Percentiles rank a stretch among this genome's conserved stretches.
Conservation (phyloP, 2,797 vertebrate species). For the Scolopax bukidnonensis region DNA sequence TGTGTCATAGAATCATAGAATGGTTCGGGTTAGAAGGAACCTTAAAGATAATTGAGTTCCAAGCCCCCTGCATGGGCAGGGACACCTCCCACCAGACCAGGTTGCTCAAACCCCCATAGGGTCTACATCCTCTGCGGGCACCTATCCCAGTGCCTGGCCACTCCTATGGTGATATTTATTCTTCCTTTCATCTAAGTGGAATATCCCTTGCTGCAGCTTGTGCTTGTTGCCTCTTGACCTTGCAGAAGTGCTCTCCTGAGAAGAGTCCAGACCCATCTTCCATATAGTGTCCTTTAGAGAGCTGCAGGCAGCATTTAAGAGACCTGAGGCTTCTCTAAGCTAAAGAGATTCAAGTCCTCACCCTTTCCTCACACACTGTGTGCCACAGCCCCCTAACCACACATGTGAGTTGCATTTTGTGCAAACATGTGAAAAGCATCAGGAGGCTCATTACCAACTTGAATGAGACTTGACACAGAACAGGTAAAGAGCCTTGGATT, state of each 20-base stretch:
- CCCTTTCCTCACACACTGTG: neutral
- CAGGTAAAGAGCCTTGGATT: neutral
- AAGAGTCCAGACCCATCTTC: neutral
- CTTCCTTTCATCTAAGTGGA: neutral
- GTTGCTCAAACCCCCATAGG: too few species aligned
- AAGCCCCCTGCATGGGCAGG: too few species aligned
- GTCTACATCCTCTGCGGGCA: neutral
- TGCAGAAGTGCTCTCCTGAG: neutral
- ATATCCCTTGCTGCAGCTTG: neutral
- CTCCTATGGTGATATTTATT: slow-evolving; percentile 1
- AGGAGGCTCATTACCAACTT: neutral
- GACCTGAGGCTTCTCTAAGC: neutral
- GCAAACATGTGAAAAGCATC: neutral
- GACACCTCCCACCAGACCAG: too few species aligned
- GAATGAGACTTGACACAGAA: neutral
- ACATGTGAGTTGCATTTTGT: neutral
- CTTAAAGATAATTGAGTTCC: too few species aligned
- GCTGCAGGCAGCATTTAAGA: neutral
- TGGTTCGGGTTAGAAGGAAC: too few species aligned
- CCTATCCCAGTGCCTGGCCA: neutral
- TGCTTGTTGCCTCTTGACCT: neutral
- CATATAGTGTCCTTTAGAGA: neutral
- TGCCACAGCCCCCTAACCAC: neutral
- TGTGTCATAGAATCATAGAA: too few species aligned
- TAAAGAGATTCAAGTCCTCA: neutral